A percentile compares a stretch with the other conserved stretches of the same genome.
These are phyloP conservation scores for Pseudachorutes palmiensis DNA, from an alignment of 1,140 invertebrate species.

Conservation along the genomic window DNA sequence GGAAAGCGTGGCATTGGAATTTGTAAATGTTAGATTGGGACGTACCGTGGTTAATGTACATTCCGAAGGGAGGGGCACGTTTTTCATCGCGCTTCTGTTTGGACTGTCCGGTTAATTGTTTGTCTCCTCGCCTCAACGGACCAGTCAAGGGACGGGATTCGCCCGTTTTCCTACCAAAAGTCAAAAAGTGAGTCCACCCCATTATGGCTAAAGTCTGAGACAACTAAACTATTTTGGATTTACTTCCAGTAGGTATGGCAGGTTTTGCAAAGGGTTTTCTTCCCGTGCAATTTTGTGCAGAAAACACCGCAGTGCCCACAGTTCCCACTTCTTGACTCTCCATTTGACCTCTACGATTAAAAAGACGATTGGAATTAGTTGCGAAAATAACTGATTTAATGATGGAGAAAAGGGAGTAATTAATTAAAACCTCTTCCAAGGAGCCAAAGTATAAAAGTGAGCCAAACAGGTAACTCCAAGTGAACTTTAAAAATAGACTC, in stretches of 20 bases:
- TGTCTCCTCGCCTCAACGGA: slow-evolving; percentile 47
- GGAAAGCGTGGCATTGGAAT: no score
- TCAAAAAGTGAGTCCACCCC: no score
- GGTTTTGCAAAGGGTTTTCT: slow-evolving; percentile 66
- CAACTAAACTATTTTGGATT: slow-evolving; percentile 34
- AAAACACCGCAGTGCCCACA: slow-evolving; percentile 70
- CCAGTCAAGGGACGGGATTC: slow-evolving; percentile 62
- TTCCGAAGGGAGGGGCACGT: slow-evolving; percentile 86
- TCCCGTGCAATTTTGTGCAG: slow-evolving; percentile 61
- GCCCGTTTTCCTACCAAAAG: slow-evolving; percentile 42
- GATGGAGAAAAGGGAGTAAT: no score
- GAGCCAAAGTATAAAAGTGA: no score
- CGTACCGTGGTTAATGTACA: slow-evolving; percentile 78
- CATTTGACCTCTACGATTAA: slow-evolving; percentile 20
- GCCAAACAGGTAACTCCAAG: no score
- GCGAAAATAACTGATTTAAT: no score
- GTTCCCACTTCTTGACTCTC: slow-evolving; percentile 4
- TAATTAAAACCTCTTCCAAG: no score
- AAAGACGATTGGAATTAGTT: not conserved
- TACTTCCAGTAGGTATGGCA: slow-evolving; percentile 55
- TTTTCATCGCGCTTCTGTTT: no score
- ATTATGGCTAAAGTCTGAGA: no score
- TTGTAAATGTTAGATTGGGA: no score
- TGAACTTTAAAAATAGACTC: no score
- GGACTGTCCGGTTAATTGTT: slow-evolving; percentile 44